Base-by-base conservation (phyloP, 2,888 invertebrate genomes). In the Habroteleia sp. region DNA sequence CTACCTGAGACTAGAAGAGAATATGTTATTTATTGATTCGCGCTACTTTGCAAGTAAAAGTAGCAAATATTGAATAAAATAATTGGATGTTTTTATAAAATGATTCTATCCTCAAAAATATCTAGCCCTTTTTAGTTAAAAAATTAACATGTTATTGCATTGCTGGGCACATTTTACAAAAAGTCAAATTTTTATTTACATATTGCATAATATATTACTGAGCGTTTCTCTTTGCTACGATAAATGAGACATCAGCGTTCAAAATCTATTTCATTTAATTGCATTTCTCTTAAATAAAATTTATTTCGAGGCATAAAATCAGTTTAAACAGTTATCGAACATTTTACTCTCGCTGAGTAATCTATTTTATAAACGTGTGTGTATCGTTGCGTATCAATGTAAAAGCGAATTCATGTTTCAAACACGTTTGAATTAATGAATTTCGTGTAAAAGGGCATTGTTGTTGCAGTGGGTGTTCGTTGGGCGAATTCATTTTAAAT, bases 11-110 rank as follows among this genome's bases (percentile, higher is more conserved):
- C 73, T 48, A 39, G 68, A 46, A 69, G 56, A 58, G 37, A 60
- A 54, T 27, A 74, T 66, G 63, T 74, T 74, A 56, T 74, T 74
- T 69, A 74, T 74, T 58, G 74, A 74, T 74, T 69, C 42, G 69
- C 74, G 65, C 65, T 75, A 69, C 74, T 75, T 75, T 75, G 69
- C 69, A 75, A 69, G 74, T 63, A 60, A 69, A 75, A 58, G 60
- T 35, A 65, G 69, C 65, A 29, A 58, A 42, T 39, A 42, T 60
- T 52, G 65, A 50, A 69, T 62, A 48, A 42, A 58, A 62, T 46
- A 56, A 74, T 63, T 69, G 35, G 54, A 41, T 20, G 52, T 54
- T 48, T 52, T 41, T 54, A 56, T 62, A 56, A 56, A 58, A 74
- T 46, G 48, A 68, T 62, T 54, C 54, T 48, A 17, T 35, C 48